Percentiles rank a stretch among this genome's conserved stretches.
These are phyloP conservation scores for Rhagonycha fulva DNA, from an alignment of 2,888 invertebrate species.

Conservation along the genomic window DNA sequence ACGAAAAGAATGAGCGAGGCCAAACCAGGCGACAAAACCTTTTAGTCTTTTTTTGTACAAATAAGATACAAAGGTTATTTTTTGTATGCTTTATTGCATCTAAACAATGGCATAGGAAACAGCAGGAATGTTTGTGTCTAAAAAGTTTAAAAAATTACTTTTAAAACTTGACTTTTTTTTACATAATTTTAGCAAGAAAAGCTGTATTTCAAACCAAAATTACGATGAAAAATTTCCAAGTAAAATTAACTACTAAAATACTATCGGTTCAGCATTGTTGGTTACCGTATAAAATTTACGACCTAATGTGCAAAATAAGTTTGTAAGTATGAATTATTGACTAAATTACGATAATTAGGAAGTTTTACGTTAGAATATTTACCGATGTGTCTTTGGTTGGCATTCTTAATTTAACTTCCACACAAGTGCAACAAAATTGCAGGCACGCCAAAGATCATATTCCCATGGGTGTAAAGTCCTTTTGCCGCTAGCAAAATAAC, in stretches of 20 bases:
- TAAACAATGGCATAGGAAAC: constrained; percentile 35
- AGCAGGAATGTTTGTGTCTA: constrained; percentile 14
- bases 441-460: constrained; percentile 36
- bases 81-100: constrained; percentile 35
- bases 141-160: constrained; percentile 10
- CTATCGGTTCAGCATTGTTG: constrained; percentile 37
- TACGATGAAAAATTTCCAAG: constrained; percentile 28
- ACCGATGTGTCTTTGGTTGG: not conserved
- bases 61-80: constrained; percentile 31
- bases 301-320: constrained; percentile 13
- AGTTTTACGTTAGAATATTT: not conserved
- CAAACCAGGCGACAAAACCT: constrained; percentile 25
- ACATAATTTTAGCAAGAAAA: constrained; percentile 6
- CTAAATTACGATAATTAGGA: not conserved
- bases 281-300: constrained; percentile 28
- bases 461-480: constrained; percentile 38
- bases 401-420: not conserved
- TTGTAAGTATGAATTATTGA: constrained; percentile 16
- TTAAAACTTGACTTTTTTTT: constrained; percentile 10
- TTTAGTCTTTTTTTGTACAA: constrained; percentile 26
- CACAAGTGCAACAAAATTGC: constrained; percentile 14
- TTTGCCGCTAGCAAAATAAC: constrained; percentile 45
- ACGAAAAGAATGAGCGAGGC: constrained; percentile 31
- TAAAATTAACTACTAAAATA: constrained; percentile 37
- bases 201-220: constrained; percentile 15